Evolutionary conservation across 2,113 vertebrate species (phyloP).

Genomic region (Zingel zingel): DNA sequence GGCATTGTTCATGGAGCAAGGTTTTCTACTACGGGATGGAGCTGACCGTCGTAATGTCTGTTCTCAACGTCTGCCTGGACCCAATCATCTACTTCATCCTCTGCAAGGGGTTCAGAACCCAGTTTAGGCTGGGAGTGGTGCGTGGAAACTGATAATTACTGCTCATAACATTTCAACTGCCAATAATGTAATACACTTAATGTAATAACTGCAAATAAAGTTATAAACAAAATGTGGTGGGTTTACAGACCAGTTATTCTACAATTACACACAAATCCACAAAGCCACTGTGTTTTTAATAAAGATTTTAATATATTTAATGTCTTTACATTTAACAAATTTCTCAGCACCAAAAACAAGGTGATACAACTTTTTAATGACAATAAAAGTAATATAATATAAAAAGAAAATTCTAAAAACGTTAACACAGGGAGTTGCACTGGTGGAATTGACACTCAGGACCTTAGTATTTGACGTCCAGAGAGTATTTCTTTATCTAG

Average conservation of each 20-base stretch:
- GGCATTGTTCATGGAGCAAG: neutral
- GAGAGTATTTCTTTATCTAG: neutral
- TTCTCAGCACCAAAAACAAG: neutral
- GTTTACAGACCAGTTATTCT: too few species aligned
- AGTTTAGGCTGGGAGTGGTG: slow-evolving; percentile 20
- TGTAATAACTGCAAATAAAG: neutral
- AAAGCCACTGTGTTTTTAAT: neutral
- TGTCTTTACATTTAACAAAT: neutral
- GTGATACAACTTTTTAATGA: neutral
- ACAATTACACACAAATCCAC: neutral
- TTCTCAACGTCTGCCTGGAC: slow-evolving; percentile 80
- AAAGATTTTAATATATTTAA: neutral
- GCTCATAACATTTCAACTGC: neutral
- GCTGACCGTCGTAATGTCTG: slow-evolving; percentile 62
- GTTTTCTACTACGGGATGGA: slow-evolving; percentile 71
- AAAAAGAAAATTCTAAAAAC: neutral
- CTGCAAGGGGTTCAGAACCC: slow-evolving; percentile 73
- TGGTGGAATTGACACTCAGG: neutral
- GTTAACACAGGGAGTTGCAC: neutral
- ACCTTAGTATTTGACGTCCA: neutral
- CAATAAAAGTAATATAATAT: neutral
- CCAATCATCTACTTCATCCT: slow-evolving; percentile 82
- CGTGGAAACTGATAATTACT: neutral
- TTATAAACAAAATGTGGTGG: too few species aligned
- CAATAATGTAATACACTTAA: neutral